Conservation (phyloP, 2,888 invertebrate species). For the Heliconius cydno region DNA sequence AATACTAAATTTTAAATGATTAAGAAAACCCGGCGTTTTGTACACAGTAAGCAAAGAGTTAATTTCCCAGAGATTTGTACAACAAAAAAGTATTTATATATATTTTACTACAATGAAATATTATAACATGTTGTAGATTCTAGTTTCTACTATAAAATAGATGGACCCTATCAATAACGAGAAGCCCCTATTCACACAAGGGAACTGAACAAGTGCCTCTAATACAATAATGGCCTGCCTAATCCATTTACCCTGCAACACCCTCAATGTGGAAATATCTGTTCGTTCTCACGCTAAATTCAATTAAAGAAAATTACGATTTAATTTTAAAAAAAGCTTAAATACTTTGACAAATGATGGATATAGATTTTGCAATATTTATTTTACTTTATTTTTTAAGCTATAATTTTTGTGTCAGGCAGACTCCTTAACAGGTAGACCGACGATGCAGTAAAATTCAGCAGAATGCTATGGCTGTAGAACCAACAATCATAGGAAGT, state of each 20-base stretch:
- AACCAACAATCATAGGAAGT: no score
- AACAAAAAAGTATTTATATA: no score
- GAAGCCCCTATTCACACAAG: slow-evolving; percentile 33
- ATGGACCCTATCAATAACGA: slow-evolving; percentile 1
- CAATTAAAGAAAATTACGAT: slow-evolving; percentile 11
- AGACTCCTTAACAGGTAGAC: neutral
- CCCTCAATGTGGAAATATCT: slow-evolving; percentile 34
- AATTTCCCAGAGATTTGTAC: no score
- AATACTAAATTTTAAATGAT: no score
- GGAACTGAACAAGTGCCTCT: slow-evolving; percentile 46
- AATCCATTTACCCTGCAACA: slow-evolving; percentile 42
- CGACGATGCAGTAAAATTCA: neutral
- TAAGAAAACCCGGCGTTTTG: no score
- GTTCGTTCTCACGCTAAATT: slow-evolving; percentile 38
- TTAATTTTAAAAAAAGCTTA: neutral
- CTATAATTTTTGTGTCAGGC: no score
- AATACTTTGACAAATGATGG: neutral
- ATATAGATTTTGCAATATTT: neutral
- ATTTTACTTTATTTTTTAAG: no score
- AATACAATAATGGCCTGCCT: slow-evolving; percentile 41
- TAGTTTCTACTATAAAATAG: neutral
- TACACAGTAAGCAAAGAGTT: no score
- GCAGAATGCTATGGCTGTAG: no score
- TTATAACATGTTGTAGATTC: neutral
- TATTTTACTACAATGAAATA: neutral